Percentiles rank a stretch among this genome's conserved stretches.
These are phyloP conservation scores for Eleginops maclovinus DNA, from an alignment of 2,113 vertebrate genomes.

Conservation along the genomic window DNA sequence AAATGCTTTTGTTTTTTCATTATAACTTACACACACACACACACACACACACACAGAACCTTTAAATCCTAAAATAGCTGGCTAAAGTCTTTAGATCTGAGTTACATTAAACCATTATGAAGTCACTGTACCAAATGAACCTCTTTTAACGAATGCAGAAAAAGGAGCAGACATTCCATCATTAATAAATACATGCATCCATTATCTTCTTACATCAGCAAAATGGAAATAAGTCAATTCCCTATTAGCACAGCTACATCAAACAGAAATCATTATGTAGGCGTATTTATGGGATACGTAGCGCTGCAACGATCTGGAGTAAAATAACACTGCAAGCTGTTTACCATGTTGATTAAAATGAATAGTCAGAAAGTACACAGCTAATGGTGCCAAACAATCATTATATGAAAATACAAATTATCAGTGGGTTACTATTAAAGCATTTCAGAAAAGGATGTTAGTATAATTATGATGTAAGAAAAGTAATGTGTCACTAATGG, in stretches of 20 bases:
- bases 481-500: slow-evolving; percentile 54
- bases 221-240: slow-evolving; percentile 49
- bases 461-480: slow-evolving; percentile 20
- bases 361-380: slow-evolving; percentile 53
- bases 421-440: slow-evolving; percentile 54
- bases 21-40: slow-evolving; percentile 47
- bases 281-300: slow-evolving; percentile 28
- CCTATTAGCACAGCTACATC: slow-evolving; percentile 37
- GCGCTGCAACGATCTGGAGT: slow-evolving; percentile 35
- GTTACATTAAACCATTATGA: slow-evolving; percentile 41
- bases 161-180: slow-evolving; percentile 68
- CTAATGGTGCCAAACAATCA: slow-evolving; percentile 64
- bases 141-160: slow-evolving; percentile 44
- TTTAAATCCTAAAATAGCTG: slow-evolving; percentile 42
- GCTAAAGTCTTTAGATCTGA: slow-evolving; percentile 33
- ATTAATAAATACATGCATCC: slow-evolving; percentile 84
- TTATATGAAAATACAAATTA: slow-evolving; percentile 40
- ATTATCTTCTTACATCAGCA: slow-evolving; percentile 60
- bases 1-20: slow-evolving; percentile 36
- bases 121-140: slow-evolving; percentile 56
- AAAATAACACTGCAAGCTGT: slow-evolving; percentile 57
- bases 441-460: slow-evolving; percentile 40
- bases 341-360: slow-evolving; percentile 46
- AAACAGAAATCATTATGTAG: slow-evolving; percentile 45
- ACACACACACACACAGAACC: slow-evolving; percentile 42